These are phyloP conservation scores for Lepidochrysops patricia DNA, from an alignment of 2,888 invertebrate species.

Conservation along the genomic window DNA sequence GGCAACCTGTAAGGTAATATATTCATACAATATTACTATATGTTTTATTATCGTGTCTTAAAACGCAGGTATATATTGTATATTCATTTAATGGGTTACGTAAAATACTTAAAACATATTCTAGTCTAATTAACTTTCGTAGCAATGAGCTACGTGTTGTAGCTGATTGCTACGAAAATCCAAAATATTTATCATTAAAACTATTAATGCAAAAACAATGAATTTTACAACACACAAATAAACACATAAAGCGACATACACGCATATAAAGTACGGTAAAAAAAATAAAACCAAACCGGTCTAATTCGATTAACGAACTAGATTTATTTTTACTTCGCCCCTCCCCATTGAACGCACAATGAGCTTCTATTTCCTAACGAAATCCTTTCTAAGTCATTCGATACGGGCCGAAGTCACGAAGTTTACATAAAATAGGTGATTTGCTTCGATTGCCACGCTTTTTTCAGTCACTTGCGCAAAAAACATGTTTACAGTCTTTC, in stretches of 20 bases:
- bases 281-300: neutral
- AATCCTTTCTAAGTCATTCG: slow-evolving; percentile 71
- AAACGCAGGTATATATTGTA: too few species aligned
- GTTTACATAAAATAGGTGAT: slow-evolving; percentile 73
- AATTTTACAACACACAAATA: neutral
- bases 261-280: neutral
- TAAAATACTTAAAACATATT: too few species aligned
- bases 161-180: too few species aligned
- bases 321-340: slow-evolving; percentile 47
- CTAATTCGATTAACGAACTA: slow-evolving; percentile 22
- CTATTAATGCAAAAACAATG: too few species aligned
- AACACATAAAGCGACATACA: neutral
- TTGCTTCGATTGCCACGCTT: slow-evolving; percentile 61
- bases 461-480: slow-evolving; percentile 58
- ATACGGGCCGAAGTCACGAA: slow-evolving; percentile 71
- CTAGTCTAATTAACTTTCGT: too few species aligned
- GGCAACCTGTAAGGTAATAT: slow-evolving; percentile 80
- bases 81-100: too few species aligned
- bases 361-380: slow-evolving; percentile 35
- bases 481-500: slow-evolving; percentile 67
- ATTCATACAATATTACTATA: slow-evolving; percentile 10
- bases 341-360: slow-evolving; percentile 40
- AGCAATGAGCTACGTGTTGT: neutral
- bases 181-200: too few species aligned
- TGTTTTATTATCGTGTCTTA: too few species aligned